These are phyloP conservation scores for Anseranas semipalmata DNA, from an alignment of 2,113 vertebrate species.

Conservation along the genomic window DNA sequence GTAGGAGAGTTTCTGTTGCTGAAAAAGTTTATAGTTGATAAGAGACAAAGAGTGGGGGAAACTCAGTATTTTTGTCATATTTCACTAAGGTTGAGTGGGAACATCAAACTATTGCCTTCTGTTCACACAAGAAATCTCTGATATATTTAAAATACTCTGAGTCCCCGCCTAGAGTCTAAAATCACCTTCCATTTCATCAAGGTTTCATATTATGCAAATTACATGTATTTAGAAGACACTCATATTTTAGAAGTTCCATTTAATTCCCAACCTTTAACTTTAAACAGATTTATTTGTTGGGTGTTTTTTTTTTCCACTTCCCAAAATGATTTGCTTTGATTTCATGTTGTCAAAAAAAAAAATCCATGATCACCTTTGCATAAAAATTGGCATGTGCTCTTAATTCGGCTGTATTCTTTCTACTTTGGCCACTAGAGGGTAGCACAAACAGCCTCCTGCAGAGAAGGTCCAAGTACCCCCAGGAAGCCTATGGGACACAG, in stretches of 20 bases:
- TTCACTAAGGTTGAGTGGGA: slow-evolving; percentile 21
- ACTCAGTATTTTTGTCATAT: slow-evolving; percentile 14
- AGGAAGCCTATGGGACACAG: rapidly evolving
- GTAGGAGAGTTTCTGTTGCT: background rate
- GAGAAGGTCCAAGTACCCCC: background rate
- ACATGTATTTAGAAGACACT: background rate
- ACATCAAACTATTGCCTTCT: slow-evolving; percentile 16
- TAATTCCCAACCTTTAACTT: background rate
- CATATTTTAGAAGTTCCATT: background rate
- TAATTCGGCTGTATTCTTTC: background rate
- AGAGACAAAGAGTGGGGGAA: background rate
- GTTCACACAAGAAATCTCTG: background rate
- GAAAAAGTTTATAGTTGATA: background rate
- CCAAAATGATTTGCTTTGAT: background rate
- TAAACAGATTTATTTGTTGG: background rate
- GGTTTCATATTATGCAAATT: slow-evolving; percentile 38
- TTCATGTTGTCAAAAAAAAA: background rate
- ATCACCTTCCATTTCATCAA: slow-evolving; percentile 37
- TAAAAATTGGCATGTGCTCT: background rate
- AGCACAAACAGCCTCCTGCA: slow-evolving; percentile 47
- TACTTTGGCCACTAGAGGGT: slow-evolving; percentile 55
- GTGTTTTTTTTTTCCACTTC: background rate
- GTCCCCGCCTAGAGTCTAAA: background rate
- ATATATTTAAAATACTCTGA: slow-evolving; percentile 2
- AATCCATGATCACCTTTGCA: background rate